Evolutionary conservation across 2,888 invertebrate genomes (phyloP), one percentile per base, ranked within the genome.

Genomic region (Caenorhabditis sp.): DNA sequence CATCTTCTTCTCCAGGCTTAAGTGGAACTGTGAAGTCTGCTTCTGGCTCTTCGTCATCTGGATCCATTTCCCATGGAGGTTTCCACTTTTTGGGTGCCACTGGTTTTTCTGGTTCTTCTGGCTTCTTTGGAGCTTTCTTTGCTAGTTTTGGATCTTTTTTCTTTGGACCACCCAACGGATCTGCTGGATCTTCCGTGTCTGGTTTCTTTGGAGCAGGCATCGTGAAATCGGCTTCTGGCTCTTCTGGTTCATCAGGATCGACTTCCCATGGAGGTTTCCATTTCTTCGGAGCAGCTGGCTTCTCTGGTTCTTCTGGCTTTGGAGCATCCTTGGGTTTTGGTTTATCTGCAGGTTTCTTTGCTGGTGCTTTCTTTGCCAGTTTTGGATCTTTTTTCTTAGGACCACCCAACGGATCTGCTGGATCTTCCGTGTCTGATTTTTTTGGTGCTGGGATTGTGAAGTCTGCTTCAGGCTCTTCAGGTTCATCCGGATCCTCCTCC

Each of bases 101-200:
- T 26, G 75, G 70, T 24, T 66, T 75, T 26, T 44, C 58, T 4
- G 82, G 80, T 24, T 77, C 77, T 38, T 73, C 75, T 49, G 73
- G 64, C 2, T 54, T 70, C 2, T 73, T 24, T 28, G 64, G 66
- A 16, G 80, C 51, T 24, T 82, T 82, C 63, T 70, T 82, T 12
- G 81, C 74, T 16, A 79, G 19, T 24, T 82, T 82, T 1, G 81
- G 81, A 58, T 75, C 76, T 58, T 84, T 83, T 6, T 77, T 69
- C 28, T 77, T 84, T 16, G 84, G 76, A 1, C 69, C 83, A 16
- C 81, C 76, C 0, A 87, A 22, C 12, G 83, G 74, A 12, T 87
- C 87, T 8, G 85, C 86, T 16, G 86, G 85, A 16, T 80, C 64
- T 58, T 88, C 87, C 3, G 85, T 49, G 22, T 88, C 87, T 12